These are phyloP conservation scores for Actinostola sp. DNA, from an alignment of 92 coral and sea anemone genomes.

Conservation along the genomic window DNA sequence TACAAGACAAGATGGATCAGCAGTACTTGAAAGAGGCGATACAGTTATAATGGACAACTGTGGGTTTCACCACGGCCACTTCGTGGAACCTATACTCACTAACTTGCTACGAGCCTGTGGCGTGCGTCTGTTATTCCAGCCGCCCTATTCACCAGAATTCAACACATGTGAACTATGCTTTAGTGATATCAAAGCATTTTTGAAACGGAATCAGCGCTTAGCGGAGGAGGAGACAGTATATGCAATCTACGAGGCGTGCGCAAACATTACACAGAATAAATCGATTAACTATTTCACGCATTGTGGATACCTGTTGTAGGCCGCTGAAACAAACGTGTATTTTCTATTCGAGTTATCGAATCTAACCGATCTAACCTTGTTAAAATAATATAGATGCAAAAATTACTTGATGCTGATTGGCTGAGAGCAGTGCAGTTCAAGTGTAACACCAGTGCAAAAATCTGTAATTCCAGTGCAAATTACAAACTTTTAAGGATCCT, in stretches of 20 bases:
- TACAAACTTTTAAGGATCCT: too few species aligned
- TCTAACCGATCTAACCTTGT: not conserved
- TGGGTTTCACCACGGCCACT: constrained; percentile 66
- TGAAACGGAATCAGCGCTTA: constrained; percentile 34
- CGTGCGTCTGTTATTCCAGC: constrained; percentile 35
- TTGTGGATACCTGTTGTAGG: constrained; percentile 43
- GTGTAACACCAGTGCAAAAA: too few species aligned
- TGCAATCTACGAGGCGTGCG: constrained; percentile 27
- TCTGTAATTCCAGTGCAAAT: too few species aligned
- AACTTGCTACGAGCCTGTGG: constrained; percentile 31
- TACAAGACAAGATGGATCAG: constrained; percentile 41
- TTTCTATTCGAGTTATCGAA: not conserved
- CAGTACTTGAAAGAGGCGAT: constrained; percentile 54
- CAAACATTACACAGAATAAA: too few species aligned
- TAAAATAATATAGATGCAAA: not conserved
- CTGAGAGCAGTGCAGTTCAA: too few species aligned
- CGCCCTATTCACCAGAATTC: constrained; percentile 52
- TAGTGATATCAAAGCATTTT: constrained; percentile 35
- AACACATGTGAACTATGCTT: constrained; percentile 60
- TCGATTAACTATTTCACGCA: constrained; percentile 25
- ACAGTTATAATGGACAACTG: constrained; percentile 67
- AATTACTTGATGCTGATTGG: too few species aligned
- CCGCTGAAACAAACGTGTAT: not conserved
- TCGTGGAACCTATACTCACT: constrained; percentile 34
- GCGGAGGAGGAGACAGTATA: constrained; percentile 44